phyloP scores from a whole-genome alignment of 2,113 vertebrate species.

The Nasalis larvatus region DNA sequence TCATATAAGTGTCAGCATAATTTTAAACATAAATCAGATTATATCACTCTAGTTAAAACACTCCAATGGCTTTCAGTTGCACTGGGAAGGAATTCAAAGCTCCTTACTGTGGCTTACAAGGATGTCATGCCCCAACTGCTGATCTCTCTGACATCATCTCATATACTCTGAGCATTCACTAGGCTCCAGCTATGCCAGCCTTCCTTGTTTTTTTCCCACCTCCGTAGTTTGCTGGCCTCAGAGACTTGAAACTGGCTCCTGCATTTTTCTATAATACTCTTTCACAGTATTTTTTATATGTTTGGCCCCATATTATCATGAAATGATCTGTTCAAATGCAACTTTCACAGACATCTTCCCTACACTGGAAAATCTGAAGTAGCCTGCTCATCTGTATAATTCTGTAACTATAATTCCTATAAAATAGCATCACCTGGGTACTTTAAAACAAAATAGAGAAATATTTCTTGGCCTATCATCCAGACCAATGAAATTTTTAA shows the following conservation, averaged over 20 bases:
- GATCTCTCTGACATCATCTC: not conserved
- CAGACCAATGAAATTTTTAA: not conserved
- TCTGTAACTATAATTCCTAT: not conserved
- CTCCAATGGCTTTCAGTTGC: not conserved
- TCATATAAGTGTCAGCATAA: not conserved
- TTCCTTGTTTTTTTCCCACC: not conserved
- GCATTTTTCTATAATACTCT: not conserved
- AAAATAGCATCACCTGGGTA: not conserved
- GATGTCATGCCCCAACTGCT: not conserved
- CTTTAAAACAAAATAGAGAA: not conserved
- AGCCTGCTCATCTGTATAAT: not conserved
- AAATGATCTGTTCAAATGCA: not conserved
- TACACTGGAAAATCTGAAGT: not conserved
- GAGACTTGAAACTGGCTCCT: not conserved
- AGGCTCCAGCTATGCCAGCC: too few species aligned
- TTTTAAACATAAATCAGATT: not conserved
- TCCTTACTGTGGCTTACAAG: not conserved
- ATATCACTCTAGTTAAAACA: not conserved
- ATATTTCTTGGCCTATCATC: not conserved
- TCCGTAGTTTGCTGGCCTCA: not conserved
- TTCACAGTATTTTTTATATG: not conserved
- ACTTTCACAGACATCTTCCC: not conserved
- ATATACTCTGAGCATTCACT: accelerated
- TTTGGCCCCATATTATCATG: not conserved
- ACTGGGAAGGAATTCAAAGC: not conserved